Conservation (phyloP, 2,113 vertebrate genomes). For the Sturnus vulgaris region DNA sequence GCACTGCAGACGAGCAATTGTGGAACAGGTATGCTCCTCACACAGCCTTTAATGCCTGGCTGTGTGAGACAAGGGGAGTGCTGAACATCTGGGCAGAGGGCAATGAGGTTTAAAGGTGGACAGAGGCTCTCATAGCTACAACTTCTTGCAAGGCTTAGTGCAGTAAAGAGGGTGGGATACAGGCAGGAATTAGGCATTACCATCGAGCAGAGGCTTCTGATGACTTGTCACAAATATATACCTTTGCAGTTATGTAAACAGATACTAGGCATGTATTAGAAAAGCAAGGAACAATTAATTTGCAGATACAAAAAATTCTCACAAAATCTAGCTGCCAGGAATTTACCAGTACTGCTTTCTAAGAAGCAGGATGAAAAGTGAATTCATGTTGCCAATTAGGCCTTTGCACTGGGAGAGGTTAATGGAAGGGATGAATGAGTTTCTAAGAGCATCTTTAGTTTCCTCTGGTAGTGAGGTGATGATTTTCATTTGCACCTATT, state of each 20-base stretch:
- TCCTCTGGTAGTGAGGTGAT: background rate
- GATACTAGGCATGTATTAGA: background rate
- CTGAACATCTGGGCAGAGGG: background rate
- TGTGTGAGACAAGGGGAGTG: background rate
- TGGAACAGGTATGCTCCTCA: background rate
- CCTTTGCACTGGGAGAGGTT: background rate
- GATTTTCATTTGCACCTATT: background rate
- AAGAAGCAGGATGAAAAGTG: background rate
- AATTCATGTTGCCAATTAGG: background rate
- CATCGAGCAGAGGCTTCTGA: background rate
- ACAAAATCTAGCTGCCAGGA: constrained; percentile 8
- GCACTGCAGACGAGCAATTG: background rate
- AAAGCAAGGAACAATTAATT: background rate
- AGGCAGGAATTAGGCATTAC: background rate
- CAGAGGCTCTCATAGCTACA: background rate
- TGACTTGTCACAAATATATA: background rate
- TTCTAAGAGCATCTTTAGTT: background rate
- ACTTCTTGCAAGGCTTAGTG: background rate
- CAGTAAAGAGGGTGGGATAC: background rate
- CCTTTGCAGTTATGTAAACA: constrained; percentile 27
- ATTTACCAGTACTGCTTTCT: background rate
- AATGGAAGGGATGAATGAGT: background rate
- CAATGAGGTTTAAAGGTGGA: background rate
- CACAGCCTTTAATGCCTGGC: background rate
- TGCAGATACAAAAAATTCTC: background rate